These are phyloP conservation scores for Podargus strigoides DNA, from an alignment of 2,797 vertebrate species.

Conservation along the genomic window DNA sequence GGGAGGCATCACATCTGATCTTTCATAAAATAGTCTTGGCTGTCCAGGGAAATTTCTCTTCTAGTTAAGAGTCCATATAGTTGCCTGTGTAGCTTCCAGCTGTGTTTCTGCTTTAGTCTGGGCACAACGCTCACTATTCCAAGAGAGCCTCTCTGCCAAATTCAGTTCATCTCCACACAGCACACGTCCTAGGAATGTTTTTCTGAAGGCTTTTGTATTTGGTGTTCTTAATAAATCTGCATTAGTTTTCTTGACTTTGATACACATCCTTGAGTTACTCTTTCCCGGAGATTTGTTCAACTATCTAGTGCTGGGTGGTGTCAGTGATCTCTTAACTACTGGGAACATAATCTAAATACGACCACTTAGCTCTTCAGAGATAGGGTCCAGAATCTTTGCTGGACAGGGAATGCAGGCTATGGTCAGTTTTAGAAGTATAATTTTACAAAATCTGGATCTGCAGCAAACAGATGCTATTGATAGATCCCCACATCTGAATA, in stretches of 20 bases:
- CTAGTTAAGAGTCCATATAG: background rate
- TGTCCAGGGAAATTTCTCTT: background rate
- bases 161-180: background rate
- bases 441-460: background rate
- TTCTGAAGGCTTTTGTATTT: background rate
- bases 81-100: background rate
- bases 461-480: background rate
- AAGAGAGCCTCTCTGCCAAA: background rate
- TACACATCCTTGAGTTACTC: background rate
- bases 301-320: background rate
- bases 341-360: background rate
- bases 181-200: background rate
- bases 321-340: background rate
- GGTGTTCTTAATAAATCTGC: background rate
- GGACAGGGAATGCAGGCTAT: background rate
- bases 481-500: background rate
- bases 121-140: background rate
- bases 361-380: background rate
- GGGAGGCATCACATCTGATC: background rate
- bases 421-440: background rate
- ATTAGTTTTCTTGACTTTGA: background rate
- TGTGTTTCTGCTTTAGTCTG: background rate
- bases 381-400: background rate
- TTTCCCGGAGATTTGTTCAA: background rate
- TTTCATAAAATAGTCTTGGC: background rate